Conservation (phyloP, 30 jellyfish, hydroid and myxozoan genomes). For the Mastigias papua region DNA sequence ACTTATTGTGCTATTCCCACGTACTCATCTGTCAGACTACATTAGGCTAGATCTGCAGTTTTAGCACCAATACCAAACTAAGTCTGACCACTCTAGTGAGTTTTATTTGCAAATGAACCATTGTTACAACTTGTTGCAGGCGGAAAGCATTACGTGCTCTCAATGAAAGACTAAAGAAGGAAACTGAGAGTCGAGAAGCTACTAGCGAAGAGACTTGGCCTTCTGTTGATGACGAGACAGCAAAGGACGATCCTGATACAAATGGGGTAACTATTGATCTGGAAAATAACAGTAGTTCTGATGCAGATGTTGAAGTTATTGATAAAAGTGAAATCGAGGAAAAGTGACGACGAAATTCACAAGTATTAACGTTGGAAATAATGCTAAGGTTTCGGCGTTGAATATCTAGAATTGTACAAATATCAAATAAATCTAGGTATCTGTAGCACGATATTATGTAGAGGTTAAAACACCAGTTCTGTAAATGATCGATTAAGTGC, state of each 20-base stretch:
- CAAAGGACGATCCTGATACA: conserved; percentile 31
- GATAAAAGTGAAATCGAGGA: conserved; percentile 58
- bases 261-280: conserved; percentile 17
- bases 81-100: too few species aligned
- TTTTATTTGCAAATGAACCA: background rate
- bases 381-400: background rate
- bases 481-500: too few species aligned
- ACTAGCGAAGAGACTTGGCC: conserved; percentile 93
- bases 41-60: too few species aligned
- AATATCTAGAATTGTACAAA: background rate
- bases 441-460: background rate
- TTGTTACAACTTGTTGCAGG: too few species aligned
- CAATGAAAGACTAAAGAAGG: conserved; percentile 85
- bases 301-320: conserved; percentile 45
- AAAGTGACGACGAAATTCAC: background rate
- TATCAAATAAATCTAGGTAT: background rate
- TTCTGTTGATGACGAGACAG: conserved; percentile 84
- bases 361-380: background rate
- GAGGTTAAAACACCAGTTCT: background rate
- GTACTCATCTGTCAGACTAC: too few species aligned
- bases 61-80: background rate
- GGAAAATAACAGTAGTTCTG: conserved; percentile 45
- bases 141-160: conserved; percentile 98
- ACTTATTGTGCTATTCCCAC: too few species aligned
- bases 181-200: conserved; percentile 60